Base-by-base conservation (phyloP, 1,140 invertebrate species). In the Leucophenga varia region DNA sequence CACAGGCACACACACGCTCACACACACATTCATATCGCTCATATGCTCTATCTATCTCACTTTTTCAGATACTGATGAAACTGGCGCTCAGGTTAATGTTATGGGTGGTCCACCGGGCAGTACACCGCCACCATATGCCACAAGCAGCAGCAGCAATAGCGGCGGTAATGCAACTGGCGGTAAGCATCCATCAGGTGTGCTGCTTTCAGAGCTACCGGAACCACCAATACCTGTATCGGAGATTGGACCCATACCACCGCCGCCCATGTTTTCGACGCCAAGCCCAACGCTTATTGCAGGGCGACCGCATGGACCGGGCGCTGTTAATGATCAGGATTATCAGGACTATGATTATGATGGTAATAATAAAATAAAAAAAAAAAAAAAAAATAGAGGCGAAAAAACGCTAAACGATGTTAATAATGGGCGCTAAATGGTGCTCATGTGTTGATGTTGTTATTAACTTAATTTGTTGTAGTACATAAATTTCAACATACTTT, bases 181-280 rank as follows among this genome's bases (percentile, higher is more conserved):
- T 46, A 75, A 74, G 18, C 40, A 60, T 50, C 57, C 57, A 40
- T 53, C 57, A 35, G 56, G 76, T 59, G 65, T 90, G 52, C 83
- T 88, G 77, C 80, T 92, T 53, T 90, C 88, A 47, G 89, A 92
- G 68, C 79, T 93, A 58, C 91, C 91, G 40, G 91, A 94, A 76
- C 91, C 91, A 38, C 91, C 91, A 51, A 93, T 94, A 61, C 89
- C 90, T 9, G 77, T 95, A 12, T 93, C 90, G 44, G 93, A 95
- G 72, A 94, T 95, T 73, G 92, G 93, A 25, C 92, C 91, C 34
- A 95, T 95, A 74, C 93, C 93, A 64, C 93, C 93, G 53, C 93
- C 93, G 43, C 92, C 91, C 44, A 95, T 95, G 92, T 95, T 95
- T 80, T 91, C 88, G 74, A 91, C 90, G 45, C 90, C 90, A 20